Conservation (phyloP, 2,797 vertebrate genomes). For the Bryconaethiops microstoma region DNA sequence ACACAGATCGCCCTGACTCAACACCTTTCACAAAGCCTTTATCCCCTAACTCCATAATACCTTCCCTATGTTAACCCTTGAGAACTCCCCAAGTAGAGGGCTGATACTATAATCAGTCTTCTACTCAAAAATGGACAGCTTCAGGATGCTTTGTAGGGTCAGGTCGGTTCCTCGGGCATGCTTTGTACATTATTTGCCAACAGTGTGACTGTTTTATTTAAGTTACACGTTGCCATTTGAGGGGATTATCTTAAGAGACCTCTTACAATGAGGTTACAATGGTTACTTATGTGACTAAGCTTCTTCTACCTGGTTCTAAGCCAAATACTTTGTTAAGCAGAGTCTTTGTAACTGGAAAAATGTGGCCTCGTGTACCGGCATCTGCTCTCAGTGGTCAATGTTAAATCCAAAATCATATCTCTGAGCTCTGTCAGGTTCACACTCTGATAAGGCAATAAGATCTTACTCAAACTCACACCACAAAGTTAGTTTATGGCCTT, state of each 20-base stretch:
- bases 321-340: conserved; percentile 18
- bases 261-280: conserved; percentile 22
- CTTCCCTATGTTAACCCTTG: conserved; percentile 64
- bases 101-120: conserved; percentile 12
- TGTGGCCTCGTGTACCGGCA: not conserved
- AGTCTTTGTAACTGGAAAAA: not conserved
- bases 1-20: conserved; percentile 82
- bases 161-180: not conserved
- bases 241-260: conserved; percentile 26
- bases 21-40: conserved; percentile 77
- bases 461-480: conserved; percentile 17
- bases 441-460: conserved; percentile 46
- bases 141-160: not conserved
- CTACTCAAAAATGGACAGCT: not conserved
- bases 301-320: not conserved
- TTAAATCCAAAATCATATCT: conserved; percentile 13
- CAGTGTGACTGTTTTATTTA: not conserved
- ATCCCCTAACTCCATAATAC: conserved; percentile 80
- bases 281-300: conserved; percentile 21
- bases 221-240: not conserved
- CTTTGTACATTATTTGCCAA: conserved; percentile 7
- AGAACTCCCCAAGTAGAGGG: not conserved
- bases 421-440: not conserved
- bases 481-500: conserved; percentile 27
- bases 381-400: conserved; percentile 13